A percentile compares a stretch with the other conserved stretches of the same genome.
Evolutionary conservation across 2,797 vertebrate genomes (phyloP).

Genomic region (Aplochiton taeniatus): DNA sequence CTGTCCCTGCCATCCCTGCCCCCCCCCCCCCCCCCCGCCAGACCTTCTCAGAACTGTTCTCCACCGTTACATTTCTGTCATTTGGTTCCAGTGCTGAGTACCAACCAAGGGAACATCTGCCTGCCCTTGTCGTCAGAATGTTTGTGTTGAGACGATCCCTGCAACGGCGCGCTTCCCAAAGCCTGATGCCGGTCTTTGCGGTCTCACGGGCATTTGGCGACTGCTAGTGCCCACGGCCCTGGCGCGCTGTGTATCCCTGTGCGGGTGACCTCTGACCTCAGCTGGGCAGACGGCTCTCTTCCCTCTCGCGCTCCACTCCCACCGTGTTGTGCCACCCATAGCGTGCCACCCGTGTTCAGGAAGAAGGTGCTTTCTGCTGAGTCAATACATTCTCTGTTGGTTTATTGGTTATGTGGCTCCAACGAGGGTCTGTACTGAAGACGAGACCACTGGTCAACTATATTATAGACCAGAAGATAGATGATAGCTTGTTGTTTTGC

Average conservation of each 20-base stretch:
- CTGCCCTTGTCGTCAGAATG: constrained; percentile 24
- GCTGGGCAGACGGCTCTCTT: neutral
- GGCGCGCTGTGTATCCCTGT: constrained; percentile 12
- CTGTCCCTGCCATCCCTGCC: constrained; percentile 63
- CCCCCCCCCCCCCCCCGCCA: constrained; percentile 32
- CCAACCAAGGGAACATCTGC: constrained; percentile 58
- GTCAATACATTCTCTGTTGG: too few species aligned
- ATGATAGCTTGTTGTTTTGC: too few species aligned
- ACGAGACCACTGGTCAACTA: too few species aligned
- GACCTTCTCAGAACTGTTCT: constrained; percentile 20
- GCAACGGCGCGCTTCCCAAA: constrained; percentile 32
- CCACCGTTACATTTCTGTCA: constrained; percentile 33
- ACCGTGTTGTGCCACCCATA: too few species aligned
- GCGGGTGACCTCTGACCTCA: constrained; percentile 63
- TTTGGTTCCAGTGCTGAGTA: constrained; percentile 17
- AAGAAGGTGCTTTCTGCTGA: too few species aligned
- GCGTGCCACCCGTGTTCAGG: too few species aligned
- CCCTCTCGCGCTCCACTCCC: neutral
- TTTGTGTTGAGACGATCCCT: constrained; percentile 44
- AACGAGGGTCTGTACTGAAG: too few species aligned
- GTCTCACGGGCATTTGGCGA: neutral
- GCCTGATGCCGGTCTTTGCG: constrained; percentile 25
- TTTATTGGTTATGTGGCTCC: too few species aligned
- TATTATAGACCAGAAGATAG: too few species aligned
- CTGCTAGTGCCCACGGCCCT: constrained; percentile 1